These are phyloP conservation scores for Anhinga anhinga DNA, from an alignment of 2,113 vertebrate species.

Conservation along the genomic window DNA sequence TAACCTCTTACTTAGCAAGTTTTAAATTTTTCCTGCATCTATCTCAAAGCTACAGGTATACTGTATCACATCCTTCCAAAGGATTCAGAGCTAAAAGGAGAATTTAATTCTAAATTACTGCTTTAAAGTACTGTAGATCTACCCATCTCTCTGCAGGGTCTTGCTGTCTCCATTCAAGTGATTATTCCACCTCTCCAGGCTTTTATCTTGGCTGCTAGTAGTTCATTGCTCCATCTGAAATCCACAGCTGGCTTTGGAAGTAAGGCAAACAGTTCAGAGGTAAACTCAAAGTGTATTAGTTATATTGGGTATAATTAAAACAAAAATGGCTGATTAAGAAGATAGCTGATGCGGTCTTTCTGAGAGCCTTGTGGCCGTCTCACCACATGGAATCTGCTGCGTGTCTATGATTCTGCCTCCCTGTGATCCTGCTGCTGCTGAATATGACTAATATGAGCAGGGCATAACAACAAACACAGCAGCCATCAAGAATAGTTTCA, in stretches of 20 bases:
- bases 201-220: background rate
- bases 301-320: background rate
- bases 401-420: background rate
- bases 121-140: background rate
- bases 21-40: conserved; percentile 16
- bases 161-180: background rate
- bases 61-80: background rate
- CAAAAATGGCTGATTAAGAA: background rate
- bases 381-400: background rate
- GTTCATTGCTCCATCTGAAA: background rate
- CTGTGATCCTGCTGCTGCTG: background rate
- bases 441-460: background rate
- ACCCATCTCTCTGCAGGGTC: background rate
- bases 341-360: background rate
- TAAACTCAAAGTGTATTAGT: background rate
- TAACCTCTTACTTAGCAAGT: conserved; percentile 5
- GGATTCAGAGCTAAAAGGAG: background rate
- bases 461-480: background rate
- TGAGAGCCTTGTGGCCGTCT: background rate
- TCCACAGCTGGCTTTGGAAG: background rate
- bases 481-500: background rate
- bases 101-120: conserved; percentile 1
- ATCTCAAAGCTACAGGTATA: conserved; percentile 3
- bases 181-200: background rate
- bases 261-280: background rate